These are phyloP conservation scores for Heliconius erato DNA, from an alignment of 2,888 invertebrate genomes.

Conservation along the genomic window DNA sequence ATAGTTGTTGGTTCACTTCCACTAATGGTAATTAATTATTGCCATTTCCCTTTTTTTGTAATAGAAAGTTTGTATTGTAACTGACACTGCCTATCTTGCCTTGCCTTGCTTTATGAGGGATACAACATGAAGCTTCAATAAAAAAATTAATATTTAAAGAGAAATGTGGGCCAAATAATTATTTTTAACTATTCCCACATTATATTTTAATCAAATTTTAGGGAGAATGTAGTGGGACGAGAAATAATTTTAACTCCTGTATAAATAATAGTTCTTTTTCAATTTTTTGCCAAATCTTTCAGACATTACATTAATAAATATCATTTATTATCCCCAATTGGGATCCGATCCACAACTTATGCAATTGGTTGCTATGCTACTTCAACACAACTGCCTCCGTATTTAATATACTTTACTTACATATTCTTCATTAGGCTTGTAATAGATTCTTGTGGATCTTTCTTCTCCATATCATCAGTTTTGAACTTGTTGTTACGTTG, in stretches of 20 bases:
- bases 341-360: too few relatives aligned
- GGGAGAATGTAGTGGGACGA: neutral
- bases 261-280: neutral
- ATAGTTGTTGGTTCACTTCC: neutral
- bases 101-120: too few relatives aligned
- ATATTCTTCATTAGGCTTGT: slow-evolving; percentile 97
- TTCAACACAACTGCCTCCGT: too few relatives aligned
- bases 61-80: too few relatives aligned
- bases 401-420: slow-evolving; percentile 80
- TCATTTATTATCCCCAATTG: too few relatives aligned
- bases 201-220: too few relatives aligned
- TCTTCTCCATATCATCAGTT: slow-evolving; percentile 79
- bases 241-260: neutral
- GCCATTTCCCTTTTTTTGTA: neutral
- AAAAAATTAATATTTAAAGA: neutral
- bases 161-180: neutral
- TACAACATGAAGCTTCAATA: neutral
- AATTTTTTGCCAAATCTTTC: too few relatives aligned
- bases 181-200: too few relatives aligned
- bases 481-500: slow-evolving; percentile 86
- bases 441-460: slow-evolving; percentile 89
- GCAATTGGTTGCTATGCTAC: too few relatives aligned
- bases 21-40: neutral
- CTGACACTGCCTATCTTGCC: too few relatives aligned
- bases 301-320: too few relatives aligned